Base-by-base conservation (phyloP, 2,797 vertebrate species). In the Cossypha dichroa region DNA sequence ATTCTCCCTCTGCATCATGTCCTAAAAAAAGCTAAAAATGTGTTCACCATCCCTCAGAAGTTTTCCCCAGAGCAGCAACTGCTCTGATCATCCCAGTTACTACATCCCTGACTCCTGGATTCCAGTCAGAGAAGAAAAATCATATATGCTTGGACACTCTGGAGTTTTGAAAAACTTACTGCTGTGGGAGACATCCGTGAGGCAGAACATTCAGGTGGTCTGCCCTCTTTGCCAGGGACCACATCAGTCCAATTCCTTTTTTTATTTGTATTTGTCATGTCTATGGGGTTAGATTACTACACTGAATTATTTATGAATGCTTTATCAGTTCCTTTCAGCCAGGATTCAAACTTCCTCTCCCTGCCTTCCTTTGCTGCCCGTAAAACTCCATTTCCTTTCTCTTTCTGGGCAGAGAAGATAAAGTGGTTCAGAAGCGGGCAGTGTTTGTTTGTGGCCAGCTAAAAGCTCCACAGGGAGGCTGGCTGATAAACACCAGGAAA, bases 261-360 rank as follows among this genome's bases (percentile, higher is more conserved):
- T 38, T 38, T 38, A 38, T 40, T 18, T 28, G 14, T 31, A 11
- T 34, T 41, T 0, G 0, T 52, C 52, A 10, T 5, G 8, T 55
- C 43, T 17, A 3, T 9, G 19, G 36, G 59, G 4, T 31, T 60
- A 40, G 17, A 73, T 26, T 56, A 13, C 15, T 23, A 18, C 6
- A 19, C 7, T 51, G 85, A 54, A 3, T 15, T 63, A 58, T 63
- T 55, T 5, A 15, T 81, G 28, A 59, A 26, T 38, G 6, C 4
- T 82, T 93, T 74, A 89, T 75, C 48, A n/a, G 38, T 67, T 76
- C 56, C 64, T 75, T 67, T 29, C 40, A 93, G 64, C 49, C 62
- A 48, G 28, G 46, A 88, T 78, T 74, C 33, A 45, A 54, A 76
- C 11, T 34, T 62, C 41, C 45, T n/a, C 28, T 9, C 23, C 62